Percentiles rank a stretch among this genome's conserved stretches.
phyloP scores from a whole-genome alignment of 2,113 vertebrate species.

The Xerus inauris region DNA sequence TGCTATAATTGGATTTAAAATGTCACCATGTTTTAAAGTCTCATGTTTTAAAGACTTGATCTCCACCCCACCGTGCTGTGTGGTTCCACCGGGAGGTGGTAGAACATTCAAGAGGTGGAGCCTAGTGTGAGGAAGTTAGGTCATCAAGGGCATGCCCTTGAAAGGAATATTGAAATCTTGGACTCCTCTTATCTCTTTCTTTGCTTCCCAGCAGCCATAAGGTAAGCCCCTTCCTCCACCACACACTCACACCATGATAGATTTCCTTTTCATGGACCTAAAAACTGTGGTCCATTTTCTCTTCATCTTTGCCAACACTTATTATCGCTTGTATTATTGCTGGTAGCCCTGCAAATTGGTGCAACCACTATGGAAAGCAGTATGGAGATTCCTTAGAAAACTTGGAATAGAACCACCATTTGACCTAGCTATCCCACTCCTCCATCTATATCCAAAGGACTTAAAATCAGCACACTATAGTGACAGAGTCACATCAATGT shows the following conservation, averaged over 20 bases:
- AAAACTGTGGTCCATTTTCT: neutral
- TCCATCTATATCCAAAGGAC: too few relatives aligned
- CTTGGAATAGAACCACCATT: too few relatives aligned
- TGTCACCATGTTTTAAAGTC: neutral
- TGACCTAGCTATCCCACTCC: too few relatives aligned
- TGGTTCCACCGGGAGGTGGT: neutral
- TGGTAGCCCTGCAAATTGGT: too few relatives aligned
- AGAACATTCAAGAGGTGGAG: neutral
- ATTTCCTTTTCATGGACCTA: neutral
- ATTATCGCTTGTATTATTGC: too few relatives aligned
- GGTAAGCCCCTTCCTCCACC: neutral
- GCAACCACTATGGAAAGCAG: too few relatives aligned
- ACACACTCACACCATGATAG: neutral
- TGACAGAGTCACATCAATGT: too few relatives aligned
- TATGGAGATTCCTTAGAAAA: too few relatives aligned
- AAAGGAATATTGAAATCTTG: neutral
- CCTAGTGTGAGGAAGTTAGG: neutral
- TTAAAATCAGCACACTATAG: too few relatives aligned
- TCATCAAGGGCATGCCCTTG: neutral
- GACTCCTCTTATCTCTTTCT: neutral
- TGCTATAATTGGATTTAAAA: neutral
- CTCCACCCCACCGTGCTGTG: neutral
- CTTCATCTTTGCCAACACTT: too few relatives aligned
- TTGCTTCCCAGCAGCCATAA: neutral
- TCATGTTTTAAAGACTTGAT: neutral